Evolutionary conservation across 2,888 invertebrate species (phyloP).

Genomic region (Sialis lutaria): DNA sequence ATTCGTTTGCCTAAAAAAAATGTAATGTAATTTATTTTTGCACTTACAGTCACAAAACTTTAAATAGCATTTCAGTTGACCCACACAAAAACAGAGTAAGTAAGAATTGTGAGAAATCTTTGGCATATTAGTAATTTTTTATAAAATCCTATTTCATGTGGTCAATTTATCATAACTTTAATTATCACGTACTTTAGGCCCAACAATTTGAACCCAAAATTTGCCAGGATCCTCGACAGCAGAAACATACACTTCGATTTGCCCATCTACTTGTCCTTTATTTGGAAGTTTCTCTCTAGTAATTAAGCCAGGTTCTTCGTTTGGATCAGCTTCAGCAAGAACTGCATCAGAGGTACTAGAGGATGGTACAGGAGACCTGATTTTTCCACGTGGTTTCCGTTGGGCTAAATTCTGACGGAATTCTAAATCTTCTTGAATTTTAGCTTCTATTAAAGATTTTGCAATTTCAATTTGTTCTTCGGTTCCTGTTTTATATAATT

Average conservation of each 20-base stretch:
- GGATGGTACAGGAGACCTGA: slow-evolving; percentile 12
- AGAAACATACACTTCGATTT: slow-evolving; percentile 72
- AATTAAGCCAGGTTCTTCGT: neutral
- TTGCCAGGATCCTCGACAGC: slow-evolving; percentile 60
- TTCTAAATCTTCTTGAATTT: slow-evolving; percentile 37
- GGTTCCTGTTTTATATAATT: slow-evolving; percentile 34
- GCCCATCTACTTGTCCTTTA: slow-evolving; percentile 26
- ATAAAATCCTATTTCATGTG: neutral
- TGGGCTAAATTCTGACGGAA: slow-evolving; percentile 28
- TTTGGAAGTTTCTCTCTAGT: slow-evolving; percentile 1
- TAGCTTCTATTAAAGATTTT: slow-evolving; percentile 49
- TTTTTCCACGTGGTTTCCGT: slow-evolving; percentile 31
- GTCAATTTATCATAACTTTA: neutral
- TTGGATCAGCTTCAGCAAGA: slow-evolving; percentile 5
- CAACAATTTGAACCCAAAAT: slow-evolving; percentile 79
- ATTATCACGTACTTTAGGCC: slow-evolving; percentile 25
- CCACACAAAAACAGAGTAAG: too few species aligned
- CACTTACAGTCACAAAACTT: neutral
- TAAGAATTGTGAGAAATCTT: too few species aligned
- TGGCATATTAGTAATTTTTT: neutral
- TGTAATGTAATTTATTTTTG: neutral
- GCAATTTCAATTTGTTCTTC: slow-evolving; percentile 58
- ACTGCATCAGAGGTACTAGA: neutral
- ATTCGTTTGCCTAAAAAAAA: slow-evolving; percentile 38
- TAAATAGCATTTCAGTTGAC: too few species aligned